These are phyloP conservation scores for Luehdorfia chinensis DNA, from an alignment of 1,140 invertebrate species.

Conservation along the genomic window DNA sequence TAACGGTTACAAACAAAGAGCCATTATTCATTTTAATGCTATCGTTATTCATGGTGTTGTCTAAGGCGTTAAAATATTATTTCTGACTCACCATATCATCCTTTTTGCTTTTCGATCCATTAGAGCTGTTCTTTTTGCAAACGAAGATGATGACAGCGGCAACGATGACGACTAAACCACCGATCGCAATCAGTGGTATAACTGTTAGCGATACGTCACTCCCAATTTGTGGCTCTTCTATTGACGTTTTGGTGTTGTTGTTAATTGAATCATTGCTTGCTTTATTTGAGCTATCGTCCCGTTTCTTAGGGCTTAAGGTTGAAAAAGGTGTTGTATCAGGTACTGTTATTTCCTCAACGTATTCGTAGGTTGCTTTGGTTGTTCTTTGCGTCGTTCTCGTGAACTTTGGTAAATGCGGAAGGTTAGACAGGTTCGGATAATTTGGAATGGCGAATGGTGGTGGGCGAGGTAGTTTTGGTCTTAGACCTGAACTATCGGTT, in stretches of 20 bases:
- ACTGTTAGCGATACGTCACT: conserved; percentile 52
- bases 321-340: conserved; percentile 47
- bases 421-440: conserved; percentile 23
- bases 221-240: conserved; percentile 30
- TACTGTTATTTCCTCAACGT: conserved; percentile 43
- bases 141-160: conserved; percentile 59
- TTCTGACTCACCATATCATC: conserved; percentile 63
- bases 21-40: conserved; percentile 10
- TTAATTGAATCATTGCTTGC: conserved; percentile 34
- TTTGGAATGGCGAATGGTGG: conserved; percentile 39
- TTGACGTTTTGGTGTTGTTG: conserved; percentile 28
- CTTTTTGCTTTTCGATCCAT: conserved; percentile 52
- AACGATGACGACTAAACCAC: conserved; percentile 56
- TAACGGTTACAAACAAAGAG: conserved; percentile 5
- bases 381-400: conserved; percentile 43
- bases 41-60: conserved; percentile 1
- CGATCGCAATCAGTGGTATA: conserved; percentile 60
- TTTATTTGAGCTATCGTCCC: conserved; percentile 28
- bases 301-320: conserved; percentile 28
- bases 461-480: conserved; percentile 45
- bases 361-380: conserved; percentile 48
- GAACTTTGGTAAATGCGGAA: conserved; percentile 32
- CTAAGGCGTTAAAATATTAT: conserved; percentile 5
- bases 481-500: conserved; percentile 39
- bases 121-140: conserved; percentile 52